Evolutionary conservation across 2,797 vertebrate species (phyloP).

Genomic region (Sylvia borin): DNA sequence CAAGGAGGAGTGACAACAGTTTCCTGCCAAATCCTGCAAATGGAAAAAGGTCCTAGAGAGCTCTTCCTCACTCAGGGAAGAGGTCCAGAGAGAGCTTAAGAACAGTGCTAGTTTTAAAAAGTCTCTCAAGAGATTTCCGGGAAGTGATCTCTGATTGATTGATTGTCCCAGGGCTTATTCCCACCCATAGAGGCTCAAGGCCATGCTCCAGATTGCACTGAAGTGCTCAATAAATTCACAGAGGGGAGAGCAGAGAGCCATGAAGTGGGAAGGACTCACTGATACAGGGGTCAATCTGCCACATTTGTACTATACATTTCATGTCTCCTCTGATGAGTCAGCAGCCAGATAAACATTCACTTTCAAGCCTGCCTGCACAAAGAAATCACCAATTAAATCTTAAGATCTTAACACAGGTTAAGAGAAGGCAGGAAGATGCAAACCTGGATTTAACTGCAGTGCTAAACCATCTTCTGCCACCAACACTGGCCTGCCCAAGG

Average conservation of each 20-base stretch:
- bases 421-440: background rate
- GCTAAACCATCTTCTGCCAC: background rate
- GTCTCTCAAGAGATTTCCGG: background rate
- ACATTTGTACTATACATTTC: background rate
- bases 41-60: background rate
- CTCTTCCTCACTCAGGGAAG: background rate
- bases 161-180: background rate
- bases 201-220: background rate
- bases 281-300: background rate
- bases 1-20: background rate
- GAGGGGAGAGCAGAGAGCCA: background rate
- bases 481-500: background rate
- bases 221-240: background rate
- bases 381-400: background rate
- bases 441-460: background rate
- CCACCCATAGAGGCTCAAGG: fast-evolving
- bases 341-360: background rate
- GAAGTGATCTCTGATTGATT: background rate
- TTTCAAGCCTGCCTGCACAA: background rate
- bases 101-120: background rate
- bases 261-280: background rate
- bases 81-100: background rate
- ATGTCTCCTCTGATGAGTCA: background rate
- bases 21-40: background rate
- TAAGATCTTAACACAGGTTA: background rate